Base-by-base conservation (phyloP, 2,888 invertebrate genomes). In the Mimumesa dahlbomi region DNA sequence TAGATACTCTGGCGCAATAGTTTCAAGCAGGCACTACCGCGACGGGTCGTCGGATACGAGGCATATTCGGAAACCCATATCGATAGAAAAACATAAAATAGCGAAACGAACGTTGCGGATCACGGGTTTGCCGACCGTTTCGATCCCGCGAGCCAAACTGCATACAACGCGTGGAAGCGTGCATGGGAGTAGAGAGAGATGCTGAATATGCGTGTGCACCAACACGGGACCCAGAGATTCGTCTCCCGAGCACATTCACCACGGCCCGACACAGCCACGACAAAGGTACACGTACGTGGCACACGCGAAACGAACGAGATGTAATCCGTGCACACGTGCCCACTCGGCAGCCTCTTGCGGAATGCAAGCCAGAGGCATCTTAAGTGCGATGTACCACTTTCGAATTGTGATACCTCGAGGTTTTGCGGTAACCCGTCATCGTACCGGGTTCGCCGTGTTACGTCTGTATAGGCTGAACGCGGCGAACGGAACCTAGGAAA, bases 311-410 rank as follows among this genome's bases (percentile, higher is more conserved):
- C n/a, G 42, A 25, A 43, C 21, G 46, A 48, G 49, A 69, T 46
- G 43, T 36, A 46, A 63, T 62, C 43, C 59, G 65, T 68, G 61
- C 67, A 73, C 81, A 72, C 79, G 80, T 77, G 79, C 77, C 73
- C 73, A 50, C 62, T 58, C 69, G 72, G 73, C 70, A 78, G 79
- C 57, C 73, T 64, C 77, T 78, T 67, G 73, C 69, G 79, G 81
- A 82, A 83, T 81, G 81, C 75, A 71, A 81, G 78, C 78, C 80
- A 73, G 79, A 78, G 84, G 80, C 85, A 78, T 85, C 82, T 82
- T 73, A 78, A 79, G 79, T 77, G 72, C 79, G 81, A 83, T 81
- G 84, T 82, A 83, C 85, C 85, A 82, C 85, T 85, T 85, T 85
- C 85, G 77, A 84, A 84, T 82, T 79, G n/a, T n/a, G 84, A 79